Conservation (phyloP, 2,888 invertebrate genomes). For the Plebejus melissa region DNA sequence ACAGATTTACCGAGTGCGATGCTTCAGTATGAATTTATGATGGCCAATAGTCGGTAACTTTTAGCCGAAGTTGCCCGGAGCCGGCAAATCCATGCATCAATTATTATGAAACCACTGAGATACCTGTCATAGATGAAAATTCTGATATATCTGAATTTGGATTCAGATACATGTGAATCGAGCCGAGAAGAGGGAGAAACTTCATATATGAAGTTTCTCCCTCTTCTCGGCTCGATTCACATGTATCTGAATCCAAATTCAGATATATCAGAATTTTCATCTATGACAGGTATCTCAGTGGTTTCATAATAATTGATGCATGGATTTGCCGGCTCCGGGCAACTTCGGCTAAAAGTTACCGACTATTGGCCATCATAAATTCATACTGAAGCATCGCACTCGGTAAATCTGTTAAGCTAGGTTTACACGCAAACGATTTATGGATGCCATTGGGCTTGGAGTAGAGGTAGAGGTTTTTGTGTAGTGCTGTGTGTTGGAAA, state of each 20-base stretch:
- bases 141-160: neutral
- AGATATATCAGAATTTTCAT: neutral
- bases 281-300: neutral
- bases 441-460: neutral
- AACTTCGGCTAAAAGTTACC: neutral
- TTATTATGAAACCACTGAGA: neutral
- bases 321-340: neutral
- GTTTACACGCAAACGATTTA: neutral
- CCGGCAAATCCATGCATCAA: constrained; percentile 2
- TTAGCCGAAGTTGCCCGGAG: neutral
- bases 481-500: neutral
- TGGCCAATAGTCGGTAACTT: constrained; percentile 9
- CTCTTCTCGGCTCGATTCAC: too few species aligned
- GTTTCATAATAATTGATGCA: neutral
- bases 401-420: neutral
- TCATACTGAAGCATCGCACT: neutral
- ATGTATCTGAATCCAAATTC: too few species aligned
- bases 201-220: too few species aligned
- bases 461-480: neutral
- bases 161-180: too few species aligned
- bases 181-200: too few species aligned
- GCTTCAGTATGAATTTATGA: constrained; percentile 6
- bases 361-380: constrained; percentile 9
- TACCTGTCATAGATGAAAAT: neutral
- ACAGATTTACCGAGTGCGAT: neutral